Conservation (phyloP, 92 coral and sea anemone species). For the Phenganax stokvisi region DNA sequence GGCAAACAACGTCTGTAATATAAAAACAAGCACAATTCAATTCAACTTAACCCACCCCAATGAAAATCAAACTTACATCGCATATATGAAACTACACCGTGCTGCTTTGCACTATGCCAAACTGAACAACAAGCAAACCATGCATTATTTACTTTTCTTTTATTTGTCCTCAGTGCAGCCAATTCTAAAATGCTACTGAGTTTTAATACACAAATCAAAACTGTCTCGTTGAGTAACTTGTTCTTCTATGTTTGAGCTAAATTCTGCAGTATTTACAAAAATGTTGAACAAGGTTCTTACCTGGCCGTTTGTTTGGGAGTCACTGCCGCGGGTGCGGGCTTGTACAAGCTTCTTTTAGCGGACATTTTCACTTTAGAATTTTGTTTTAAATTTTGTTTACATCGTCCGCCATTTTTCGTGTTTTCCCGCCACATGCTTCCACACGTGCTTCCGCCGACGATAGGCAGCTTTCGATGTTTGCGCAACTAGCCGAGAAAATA, state of each 20-base stretch:
- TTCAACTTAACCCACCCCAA: not conserved
- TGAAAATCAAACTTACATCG: no score
- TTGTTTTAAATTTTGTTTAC: no score
- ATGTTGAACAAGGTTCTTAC: not conserved
- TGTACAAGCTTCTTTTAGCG: constrained; percentile 73
- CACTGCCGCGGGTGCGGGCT: constrained; percentile 87
- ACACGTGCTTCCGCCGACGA: no score
- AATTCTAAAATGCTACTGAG: not conserved
- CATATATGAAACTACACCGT: no score
- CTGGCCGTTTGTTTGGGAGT: constrained; percentile 44
- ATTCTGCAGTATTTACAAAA: not conserved
- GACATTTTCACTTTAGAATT: not conserved
- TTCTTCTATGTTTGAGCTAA: not conserved
- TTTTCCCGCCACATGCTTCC: no score
- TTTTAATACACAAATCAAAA: not conserved
- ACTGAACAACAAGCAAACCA: not conserved
- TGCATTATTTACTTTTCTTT: not conserved
- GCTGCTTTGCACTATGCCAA: no score
- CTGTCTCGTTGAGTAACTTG: not conserved
- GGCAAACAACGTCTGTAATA: constrained; percentile 1
- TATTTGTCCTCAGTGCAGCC: not conserved
- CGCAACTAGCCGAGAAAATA: no score
- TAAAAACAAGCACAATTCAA: not conserved
- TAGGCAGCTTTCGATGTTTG: no score
- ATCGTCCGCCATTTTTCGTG: no score